phyloP scores from a whole-genome alignment of 2,113 vertebrate genomes.

The Mustela nigripes region DNA sequence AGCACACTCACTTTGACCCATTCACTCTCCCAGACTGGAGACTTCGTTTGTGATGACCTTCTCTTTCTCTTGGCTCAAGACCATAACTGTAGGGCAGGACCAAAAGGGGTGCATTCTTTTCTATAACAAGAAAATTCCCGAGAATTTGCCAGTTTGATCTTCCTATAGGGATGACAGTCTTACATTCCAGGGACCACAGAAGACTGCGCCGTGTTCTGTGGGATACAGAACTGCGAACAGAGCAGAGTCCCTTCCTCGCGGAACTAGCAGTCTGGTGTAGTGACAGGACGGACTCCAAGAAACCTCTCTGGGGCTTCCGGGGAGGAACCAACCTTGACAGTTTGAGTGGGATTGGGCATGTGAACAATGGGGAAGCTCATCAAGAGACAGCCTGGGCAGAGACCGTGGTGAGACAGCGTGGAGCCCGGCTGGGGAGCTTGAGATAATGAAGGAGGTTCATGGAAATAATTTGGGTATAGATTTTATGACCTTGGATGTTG shows the following conservation, averaged over 20 bases:
- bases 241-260: background rate
- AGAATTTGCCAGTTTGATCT: background rate
- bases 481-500: background rate
- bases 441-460: background rate
- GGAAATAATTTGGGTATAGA: background rate
- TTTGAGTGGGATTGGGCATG: accelerated
- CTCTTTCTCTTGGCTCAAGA: background rate
- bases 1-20: background rate
- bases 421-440: background rate
- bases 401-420: accelerated
- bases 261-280: background rate
- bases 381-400: background rate
- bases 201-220: accelerated
- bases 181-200: background rate
- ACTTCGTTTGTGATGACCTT: accelerated
- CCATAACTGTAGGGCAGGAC: background rate
- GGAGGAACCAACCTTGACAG: too few species aligned
- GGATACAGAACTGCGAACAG: accelerated
- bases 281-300: background rate
- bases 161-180: background rate
- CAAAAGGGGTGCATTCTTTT: background rate
- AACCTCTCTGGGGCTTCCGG: background rate
- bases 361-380: background rate
- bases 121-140: background rate
- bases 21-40: too few species aligned